Evolutionary conservation across 2,888 invertebrate genomes (phyloP).

Genomic region (Argynnis bischoffii): DNA sequence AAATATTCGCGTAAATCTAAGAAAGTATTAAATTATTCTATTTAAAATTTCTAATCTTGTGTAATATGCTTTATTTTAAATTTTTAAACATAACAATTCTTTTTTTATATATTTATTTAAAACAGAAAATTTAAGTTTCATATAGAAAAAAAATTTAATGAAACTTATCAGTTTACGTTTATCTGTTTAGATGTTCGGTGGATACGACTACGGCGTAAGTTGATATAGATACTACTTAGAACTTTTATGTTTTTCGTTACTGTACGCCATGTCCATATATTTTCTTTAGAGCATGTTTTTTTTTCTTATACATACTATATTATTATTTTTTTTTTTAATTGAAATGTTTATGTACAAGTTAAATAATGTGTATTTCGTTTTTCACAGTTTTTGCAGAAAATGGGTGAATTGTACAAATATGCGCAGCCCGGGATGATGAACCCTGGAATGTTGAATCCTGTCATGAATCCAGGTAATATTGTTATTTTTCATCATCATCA

Average conservation of each 20-base stretch:
- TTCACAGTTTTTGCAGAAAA: slow-evolving; percentile 73
- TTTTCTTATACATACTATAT: slow-evolving; percentile 20
- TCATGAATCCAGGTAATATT: slow-evolving; percentile 64
- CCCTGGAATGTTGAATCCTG: slow-evolving; percentile 68
- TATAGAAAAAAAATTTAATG: slow-evolving; percentile 7
- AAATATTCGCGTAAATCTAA: too few relatives aligned
- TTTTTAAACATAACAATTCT: neutral
- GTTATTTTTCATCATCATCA: too few relatives aligned
- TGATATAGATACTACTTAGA: slow-evolving; percentile 52
- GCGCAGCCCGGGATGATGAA: slow-evolving; percentile 70
- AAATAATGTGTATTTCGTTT: neutral
- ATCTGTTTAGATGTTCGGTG: slow-evolving; percentile 81
- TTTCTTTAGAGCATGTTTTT: slow-evolving; percentile 46
- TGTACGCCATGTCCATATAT: slow-evolving; percentile 49
- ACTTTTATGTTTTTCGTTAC: slow-evolving; percentile 42
- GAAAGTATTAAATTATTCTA: too few relatives aligned
- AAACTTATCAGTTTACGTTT: slow-evolving; percentile 32
- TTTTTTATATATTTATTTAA: neutral
- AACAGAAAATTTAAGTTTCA: slow-evolving; percentile 10
- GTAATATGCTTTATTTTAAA: too few relatives aligned
- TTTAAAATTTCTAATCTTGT: too few relatives aligned
- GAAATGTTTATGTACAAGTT: neutral
- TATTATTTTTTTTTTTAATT: slow-evolving; percentile 20
- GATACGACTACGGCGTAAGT: slow-evolving; percentile 82
- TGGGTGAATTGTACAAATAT: slow-evolving; percentile 72